These are phyloP conservation scores for Felis chaus DNA, from an alignment of 2,113 vertebrate genomes.

Conservation along the genomic window DNA sequence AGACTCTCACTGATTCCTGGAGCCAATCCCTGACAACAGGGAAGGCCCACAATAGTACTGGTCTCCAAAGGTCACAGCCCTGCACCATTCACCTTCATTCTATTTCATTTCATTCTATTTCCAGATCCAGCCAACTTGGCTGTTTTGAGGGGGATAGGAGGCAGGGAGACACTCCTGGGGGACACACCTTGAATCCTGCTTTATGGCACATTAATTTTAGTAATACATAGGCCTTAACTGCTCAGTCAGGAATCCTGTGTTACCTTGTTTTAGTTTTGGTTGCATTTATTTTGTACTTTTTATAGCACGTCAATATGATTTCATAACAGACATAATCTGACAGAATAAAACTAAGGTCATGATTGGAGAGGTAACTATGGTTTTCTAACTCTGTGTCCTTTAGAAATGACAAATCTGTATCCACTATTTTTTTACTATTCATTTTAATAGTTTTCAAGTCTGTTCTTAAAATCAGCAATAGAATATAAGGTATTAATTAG, in stretches of 20 bases:
- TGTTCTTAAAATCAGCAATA: background rate
- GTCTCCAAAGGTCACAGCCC: background rate
- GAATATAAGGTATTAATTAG: background rate
- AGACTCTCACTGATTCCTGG: background rate
- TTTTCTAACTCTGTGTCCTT: background rate
- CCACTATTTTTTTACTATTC: background rate
- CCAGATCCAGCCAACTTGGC: background rate
- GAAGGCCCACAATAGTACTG: background rate
- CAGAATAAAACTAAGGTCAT: background rate
- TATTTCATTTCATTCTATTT: background rate
- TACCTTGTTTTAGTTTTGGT: background rate
- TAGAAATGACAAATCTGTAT: background rate
- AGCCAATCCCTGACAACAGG: background rate
- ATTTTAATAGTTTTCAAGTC: slow-evolving; percentile 9
- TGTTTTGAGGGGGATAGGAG: background rate
- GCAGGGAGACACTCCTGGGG: background rate
- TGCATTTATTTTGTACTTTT: slow-evolving; percentile 7
- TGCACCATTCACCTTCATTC: background rate
- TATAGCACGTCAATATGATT: background rate
- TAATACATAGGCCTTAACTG: background rate
- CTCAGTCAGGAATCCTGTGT: background rate
- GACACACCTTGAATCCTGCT: background rate
- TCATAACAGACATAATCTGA: background rate
- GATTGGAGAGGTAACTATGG: background rate
- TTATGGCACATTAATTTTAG: background rate